Base-by-base conservation (phyloP, 2,888 invertebrate species). In the Papilio elwesi region DNA sequence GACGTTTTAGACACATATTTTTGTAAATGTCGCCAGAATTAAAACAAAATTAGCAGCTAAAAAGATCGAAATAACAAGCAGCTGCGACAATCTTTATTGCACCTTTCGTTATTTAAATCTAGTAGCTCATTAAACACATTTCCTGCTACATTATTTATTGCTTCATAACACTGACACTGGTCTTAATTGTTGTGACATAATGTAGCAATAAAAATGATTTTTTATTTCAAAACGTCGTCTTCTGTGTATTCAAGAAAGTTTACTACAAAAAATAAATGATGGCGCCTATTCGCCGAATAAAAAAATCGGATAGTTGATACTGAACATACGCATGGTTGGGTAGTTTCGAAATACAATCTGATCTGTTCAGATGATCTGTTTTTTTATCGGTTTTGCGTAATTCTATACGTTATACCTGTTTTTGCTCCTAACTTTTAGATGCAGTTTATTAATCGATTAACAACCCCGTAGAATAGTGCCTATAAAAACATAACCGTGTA, bases 281-380 rank as follows among this genome's bases (percentile, higher is more conserved):
- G 91, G 92, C 91, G 91, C 91, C 90, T 81, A 75, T 77, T 77
- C 76, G 76, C 80, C 78, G 75, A 77, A 83, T 86, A 82, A 83
- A 80, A 78, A 75, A 80, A 78, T 74, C 69, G 72, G 83, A 82
- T 82, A 91, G 83, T 80, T 79, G 85, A 91, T 90, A 89, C 84
- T 76, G 73, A 75, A 76, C 70, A 73, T 81, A 82, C 82, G 79
- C 80, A 81, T 85, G 89, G 87, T 84, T 85, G 85, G 86, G 82
- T 86, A 84, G 84, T 83, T 86, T 79, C 77, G 85, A 88, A 87
- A 87, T 78, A 83, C 77, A 86, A 79, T 76, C 75, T 82, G 83
- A 83, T 64, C n/a, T n/a, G n/a, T n/a, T n/a, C n/a, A n/a, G n/a
- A n/a, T n/a, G n/a, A 63, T n/a, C 9, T 43, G 2, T 43, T 43